phyloP scores from a whole-genome alignment of 2,888 invertebrate species.

The Clusia tigrina region DNA sequence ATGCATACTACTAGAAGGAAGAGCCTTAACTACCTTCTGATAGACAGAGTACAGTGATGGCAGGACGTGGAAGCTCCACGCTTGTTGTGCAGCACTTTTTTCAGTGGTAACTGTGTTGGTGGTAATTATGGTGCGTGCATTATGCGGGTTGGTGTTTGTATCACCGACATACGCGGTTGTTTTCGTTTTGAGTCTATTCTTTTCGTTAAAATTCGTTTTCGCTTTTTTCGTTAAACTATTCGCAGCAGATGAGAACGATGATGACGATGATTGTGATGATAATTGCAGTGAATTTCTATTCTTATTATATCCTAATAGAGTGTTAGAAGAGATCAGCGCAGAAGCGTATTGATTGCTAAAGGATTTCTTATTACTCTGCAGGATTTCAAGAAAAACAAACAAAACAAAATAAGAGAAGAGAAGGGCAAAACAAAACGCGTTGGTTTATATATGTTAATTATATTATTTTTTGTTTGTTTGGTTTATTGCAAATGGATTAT shows the following conservation, averaged over 20 bases:
- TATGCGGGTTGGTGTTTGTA: constrained; percentile 39
- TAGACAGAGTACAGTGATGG: constrained; percentile 84
- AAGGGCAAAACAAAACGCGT: constrained; percentile 1
- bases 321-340: constrained; percentile 64
- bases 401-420: constrained; percentile 38
- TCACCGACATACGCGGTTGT: constrained; percentile 60
- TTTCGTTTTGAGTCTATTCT: constrained; percentile 38
- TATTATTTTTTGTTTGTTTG: too few relatives aligned
- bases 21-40: constrained; percentile 75
- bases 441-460: constrained; percentile 8
- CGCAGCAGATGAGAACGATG: constrained; percentile 43
- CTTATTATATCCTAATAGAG: constrained; percentile 64
- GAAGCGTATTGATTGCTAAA: constrained; percentile 60
- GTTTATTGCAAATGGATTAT: constrained; percentile 1
- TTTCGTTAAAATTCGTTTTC: constrained; percentile 36
- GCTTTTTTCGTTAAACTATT: constrained; percentile 39
- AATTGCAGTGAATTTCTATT: constrained; percentile 60
- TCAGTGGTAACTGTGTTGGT: constrained; percentile 50
- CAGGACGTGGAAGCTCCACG: constrained; percentile 86
- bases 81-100: constrained; percentile 66
- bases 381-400: constrained; percentile 41
- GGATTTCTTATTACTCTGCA: constrained; percentile 64
- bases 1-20: neutral
- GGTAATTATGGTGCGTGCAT: constrained; percentile 31
- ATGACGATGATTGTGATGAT: constrained; percentile 47